Base-by-base conservation (phyloP, 1,140 invertebrate genomes). In the Ericerus pela region DNA sequence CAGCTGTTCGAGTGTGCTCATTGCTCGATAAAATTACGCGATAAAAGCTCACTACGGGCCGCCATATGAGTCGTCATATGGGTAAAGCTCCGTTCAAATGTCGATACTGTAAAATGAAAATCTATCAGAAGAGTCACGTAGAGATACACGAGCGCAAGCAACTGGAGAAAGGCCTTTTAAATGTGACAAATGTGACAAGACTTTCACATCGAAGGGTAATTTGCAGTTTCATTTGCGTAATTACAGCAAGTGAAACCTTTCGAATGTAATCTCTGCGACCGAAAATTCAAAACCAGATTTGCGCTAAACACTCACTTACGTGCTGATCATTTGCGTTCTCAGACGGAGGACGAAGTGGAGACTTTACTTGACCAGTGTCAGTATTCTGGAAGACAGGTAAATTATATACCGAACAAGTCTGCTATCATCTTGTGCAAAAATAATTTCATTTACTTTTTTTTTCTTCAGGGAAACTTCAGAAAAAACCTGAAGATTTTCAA, bases 201-300 rank as follows among this genome's bases (percentile, higher is more conserved):
- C 77, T 0, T 84, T 83, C 63, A 81, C 80, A 0, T 69, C 73
- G 31, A 75, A 75, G 55, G 75, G 73, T 51, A 71, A 77, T 52
- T 62, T 80, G 26, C 66, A 72, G 58, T 63, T 81, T 6, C 84
- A 88, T 69, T 68, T 84, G 37, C 69, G 76, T 2, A 79, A 79
- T 33, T 82, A 85, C 66, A 81, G 79, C 1, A 81, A 11, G 81
- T 85, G 64, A 75, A 80, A 54, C 79, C 80, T 1, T 85, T 77
- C 63, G 76, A 77, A 22, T 88, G 84, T 63, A 76, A 79, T 58
- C 65, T 82, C 2, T 87, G 84, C 64, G 81, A 80, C 0, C 84
- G 82, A 63, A 76, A 51, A 11, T 64, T 64, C 51, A 67, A 84
- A 57, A 70, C 85, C 43, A 84, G 88, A 67, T 85, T 81, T n/a